A percentile compares a stretch with the other conserved stretches of the same genome.
phyloP scores from a whole-genome alignment of 2,113 vertebrate genomes.

The Numida meleagris region DNA sequence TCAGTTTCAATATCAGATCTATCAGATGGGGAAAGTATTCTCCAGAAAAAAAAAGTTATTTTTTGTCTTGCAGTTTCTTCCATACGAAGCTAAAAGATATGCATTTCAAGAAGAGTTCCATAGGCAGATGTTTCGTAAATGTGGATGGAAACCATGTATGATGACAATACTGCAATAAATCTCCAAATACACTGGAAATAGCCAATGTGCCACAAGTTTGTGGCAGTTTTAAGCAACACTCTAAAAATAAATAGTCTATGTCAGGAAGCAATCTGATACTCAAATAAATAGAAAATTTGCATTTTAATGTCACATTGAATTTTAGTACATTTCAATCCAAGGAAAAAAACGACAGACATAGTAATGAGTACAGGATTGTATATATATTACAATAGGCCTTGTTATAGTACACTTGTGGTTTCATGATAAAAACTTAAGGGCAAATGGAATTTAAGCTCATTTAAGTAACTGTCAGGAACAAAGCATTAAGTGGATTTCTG shows the following conservation, averaged over 20 bases:
- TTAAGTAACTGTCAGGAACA: conserved; percentile 78
- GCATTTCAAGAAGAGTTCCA: conserved; percentile 36
- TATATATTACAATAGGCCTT: conserved; percentile 95
- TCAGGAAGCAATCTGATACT: conserved; percentile 72
- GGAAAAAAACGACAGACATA: conserved; percentile 88
- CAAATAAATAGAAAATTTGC: conserved; percentile 91
- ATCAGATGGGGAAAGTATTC: conserved; percentile 43
- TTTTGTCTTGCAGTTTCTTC: conserved; percentile 48
- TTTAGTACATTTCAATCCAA: conserved; percentile 92
- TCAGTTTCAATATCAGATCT: conserved; percentile 29
- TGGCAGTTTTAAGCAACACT: conserved; percentile 13
- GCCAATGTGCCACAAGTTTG: conserved; percentile 45
- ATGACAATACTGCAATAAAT: conserved; percentile 22
- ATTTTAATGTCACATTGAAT: conserved; percentile 92
- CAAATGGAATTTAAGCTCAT: conserved; percentile 83
- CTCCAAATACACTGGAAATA: conserved; percentile 29
- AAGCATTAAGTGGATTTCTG: conserved; percentile 82
- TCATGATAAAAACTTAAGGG: conserved; percentile 86
- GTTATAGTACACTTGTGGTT: conserved; percentile 91
- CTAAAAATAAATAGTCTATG: conserved; percentile 51
- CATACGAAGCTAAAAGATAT: conserved; percentile 26
- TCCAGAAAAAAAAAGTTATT: conserved; percentile 35
- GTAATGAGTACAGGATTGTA: conserved; percentile 88
- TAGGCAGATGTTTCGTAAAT: conserved; percentile 50
- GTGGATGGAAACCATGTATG: conserved; percentile 24